Evolutionary conservation across 2,797 vertebrate genomes (phyloP), one percentile per base, ranked within the genome.

Genomic region (Brachymystax lenok): DNA sequence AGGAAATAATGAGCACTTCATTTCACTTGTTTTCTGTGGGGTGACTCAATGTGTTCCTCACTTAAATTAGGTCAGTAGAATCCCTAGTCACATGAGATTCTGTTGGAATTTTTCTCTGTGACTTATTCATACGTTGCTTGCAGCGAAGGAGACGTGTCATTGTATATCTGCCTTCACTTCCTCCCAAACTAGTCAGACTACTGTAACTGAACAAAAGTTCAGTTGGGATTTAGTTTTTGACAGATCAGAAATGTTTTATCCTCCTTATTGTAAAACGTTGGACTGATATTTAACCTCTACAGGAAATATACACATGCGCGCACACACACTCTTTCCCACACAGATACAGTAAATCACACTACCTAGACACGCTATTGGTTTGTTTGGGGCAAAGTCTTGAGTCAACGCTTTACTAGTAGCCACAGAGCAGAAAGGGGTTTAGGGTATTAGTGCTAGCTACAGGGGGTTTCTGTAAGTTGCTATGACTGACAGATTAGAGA

Each of bases 401-500:
- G 71, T 59, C 10, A 7, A 56, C 7, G 69, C 30, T 27, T 74
- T 61, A 28, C 33, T 51, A 24, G 72, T 51, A 73, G 71, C 56
- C 19, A 69, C 19, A 35, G 46, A 74, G 27, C 61, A 68, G 72
- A 75, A 27, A 75, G 35, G 68, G 66, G 59, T 19, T 83, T 75
- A 78, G 61, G 17, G 5, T 46, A 27, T 61, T 79, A 73, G 61
- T 70, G 64, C 71, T 79, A 74, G 78, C 71, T 17, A 0, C 59
- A 59, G 51, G 66, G 21, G 21, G 78, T 76, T 80, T 50, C 54
- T 69, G 77, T 79, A 74, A 61, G 71, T 35, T 33, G 61, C 27
- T 71, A 40, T 81, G 73, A 74, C 5, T 50, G 76, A 71, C n/a
- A 74, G 82, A 81, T 80, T 77, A 77, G 13, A 50, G 46, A 17